phyloP scores from a whole-genome alignment of 2,113 vertebrate species.

The Aythya baeri region DNA sequence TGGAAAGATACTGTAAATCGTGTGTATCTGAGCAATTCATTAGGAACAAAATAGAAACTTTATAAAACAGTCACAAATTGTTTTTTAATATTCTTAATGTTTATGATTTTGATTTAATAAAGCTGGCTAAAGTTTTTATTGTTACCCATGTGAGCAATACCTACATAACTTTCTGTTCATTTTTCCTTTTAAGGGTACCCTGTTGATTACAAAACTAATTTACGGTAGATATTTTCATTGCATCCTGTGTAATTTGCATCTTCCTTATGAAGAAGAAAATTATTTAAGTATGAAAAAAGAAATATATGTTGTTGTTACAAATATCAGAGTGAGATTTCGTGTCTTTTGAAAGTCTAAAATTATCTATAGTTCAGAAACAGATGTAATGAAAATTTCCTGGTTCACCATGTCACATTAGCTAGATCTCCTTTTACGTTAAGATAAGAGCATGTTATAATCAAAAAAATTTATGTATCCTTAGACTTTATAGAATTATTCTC shows the following conservation, averaged over 20 bases:
- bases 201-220: neutral
- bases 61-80: neutral
- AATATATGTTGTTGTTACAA: neutral
- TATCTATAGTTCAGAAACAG: neutral
- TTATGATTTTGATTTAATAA: neutral
- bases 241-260: neutral
- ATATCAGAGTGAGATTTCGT: neutral
- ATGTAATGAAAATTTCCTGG: neutral
- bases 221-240: neutral
- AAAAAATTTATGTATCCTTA: neutral
- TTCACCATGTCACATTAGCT: neutral
- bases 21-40: neutral
- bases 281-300: neutral
- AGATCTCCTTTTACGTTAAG: neutral
- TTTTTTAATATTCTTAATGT: neutral
- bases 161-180: neutral
- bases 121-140: neutral
- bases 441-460: neutral
- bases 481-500: neutral
- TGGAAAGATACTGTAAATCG: neutral
- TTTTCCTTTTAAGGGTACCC: neutral
- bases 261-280: neutral
- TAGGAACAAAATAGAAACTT: neutral
- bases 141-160: neutral
- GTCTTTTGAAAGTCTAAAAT: neutral